phyloP scores from a whole-genome alignment of 1,140 invertebrate species.

The Orius laevigatus region DNA sequence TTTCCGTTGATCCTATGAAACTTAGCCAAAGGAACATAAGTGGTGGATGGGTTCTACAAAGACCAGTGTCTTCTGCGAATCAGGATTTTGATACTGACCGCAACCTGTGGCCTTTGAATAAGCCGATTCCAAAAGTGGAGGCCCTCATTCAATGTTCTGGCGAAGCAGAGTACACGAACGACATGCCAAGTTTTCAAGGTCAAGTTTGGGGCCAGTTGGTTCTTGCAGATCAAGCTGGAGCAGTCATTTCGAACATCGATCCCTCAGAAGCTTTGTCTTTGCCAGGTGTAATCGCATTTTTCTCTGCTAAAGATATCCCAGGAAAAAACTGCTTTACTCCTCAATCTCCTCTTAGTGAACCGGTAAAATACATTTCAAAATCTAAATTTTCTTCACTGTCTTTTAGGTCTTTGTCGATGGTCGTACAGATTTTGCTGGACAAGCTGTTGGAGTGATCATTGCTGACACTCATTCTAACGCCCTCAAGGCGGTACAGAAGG shows the following conservation, averaged over 20 bases:
- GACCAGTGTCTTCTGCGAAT: slow-evolving; percentile 47
- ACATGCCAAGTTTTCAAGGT: slow-evolving; percentile 34
- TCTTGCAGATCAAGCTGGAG: slow-evolving; percentile 25
- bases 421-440: slow-evolving; percentile 44
- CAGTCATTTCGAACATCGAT: slow-evolving; percentile 29
- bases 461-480: slow-evolving; percentile 40
- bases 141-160: slow-evolving; percentile 50
- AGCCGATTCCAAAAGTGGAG: slow-evolving; percentile 62
- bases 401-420: slow-evolving; percentile 31
- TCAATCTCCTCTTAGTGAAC: not conserved
- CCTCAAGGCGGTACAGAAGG: slow-evolving; percentile 39
- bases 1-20: slow-evolving; percentile 10
- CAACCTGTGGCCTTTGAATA: slow-evolving; percentile 56
- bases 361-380: not conserved
- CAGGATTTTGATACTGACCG: slow-evolving; percentile 57
- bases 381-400: not conserved
- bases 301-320: not conserved
- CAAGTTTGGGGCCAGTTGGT: slow-evolving; percentile 52
- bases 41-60: slow-evolving; percentile 21
- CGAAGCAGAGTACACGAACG: slow-evolving; percentile 51
- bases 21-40: slow-evolving; percentile 10
- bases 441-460: slow-evolving; percentile 52
- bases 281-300: slow-evolving; percentile 4
- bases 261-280: slow-evolving; percentile 31
- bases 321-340: slow-evolving; percentile 21